Conservation (phyloP, 2,797 vertebrate species). For the Potorous gilbertii region DNA sequence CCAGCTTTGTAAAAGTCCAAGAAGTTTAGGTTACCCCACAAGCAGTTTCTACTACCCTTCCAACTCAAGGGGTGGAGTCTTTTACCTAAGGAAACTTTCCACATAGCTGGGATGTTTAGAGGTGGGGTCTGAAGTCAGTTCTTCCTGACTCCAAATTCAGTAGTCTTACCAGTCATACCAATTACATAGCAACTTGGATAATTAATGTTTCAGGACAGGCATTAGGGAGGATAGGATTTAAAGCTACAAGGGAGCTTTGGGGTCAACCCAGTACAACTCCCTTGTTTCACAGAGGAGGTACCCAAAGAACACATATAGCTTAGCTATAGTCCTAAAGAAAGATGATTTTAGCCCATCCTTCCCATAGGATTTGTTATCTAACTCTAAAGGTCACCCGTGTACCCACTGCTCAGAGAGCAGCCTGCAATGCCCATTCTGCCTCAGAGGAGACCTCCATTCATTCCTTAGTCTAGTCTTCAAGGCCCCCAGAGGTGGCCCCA, state of each 20-base stretch:
- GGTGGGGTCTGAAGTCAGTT: neutral
- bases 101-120: neutral
- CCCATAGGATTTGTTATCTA: neutral
- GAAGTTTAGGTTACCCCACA: neutral
- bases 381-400: neutral
- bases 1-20: neutral
- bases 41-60: neutral
- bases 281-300: neutral
- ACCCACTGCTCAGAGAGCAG: neutral
- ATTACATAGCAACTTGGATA: neutral
- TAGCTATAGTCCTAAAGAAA: neutral
- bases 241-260: neutral
- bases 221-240: neutral
- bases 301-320: neutral
- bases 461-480: neutral
- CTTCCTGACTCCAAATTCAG: neutral
- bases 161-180: neutral
- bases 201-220: neutral
- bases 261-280: neutral
- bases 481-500: neutral
- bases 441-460: neutral
- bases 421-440: neutral
- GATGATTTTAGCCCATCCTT: neutral
- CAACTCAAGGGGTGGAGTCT: too few species aligned
- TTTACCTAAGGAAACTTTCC: neutral